A percentile compares a stretch with the other conserved stretches of the same genome.
These are phyloP conservation scores for Melipona beecheii DNA, from an alignment of 2,888 invertebrate genomes.

Conservation along the genomic window DNA sequence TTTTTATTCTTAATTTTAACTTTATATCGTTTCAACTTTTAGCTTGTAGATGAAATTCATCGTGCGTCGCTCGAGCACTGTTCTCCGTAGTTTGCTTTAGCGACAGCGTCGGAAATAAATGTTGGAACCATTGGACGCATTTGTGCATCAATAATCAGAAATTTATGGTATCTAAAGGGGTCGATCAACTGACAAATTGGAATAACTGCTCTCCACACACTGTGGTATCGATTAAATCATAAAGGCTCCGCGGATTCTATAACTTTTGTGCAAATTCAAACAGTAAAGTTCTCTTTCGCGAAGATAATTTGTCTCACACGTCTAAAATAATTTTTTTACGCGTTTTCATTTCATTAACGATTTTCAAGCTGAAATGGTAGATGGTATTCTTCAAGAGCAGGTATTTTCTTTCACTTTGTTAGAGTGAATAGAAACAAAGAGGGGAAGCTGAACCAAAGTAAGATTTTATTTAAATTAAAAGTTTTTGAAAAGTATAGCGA, in stretches of 20 bases:
- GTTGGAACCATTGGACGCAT: neutral
- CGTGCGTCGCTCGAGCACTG: no score
- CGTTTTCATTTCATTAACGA: neutral
- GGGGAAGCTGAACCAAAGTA: neutral
- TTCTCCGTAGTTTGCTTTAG: neutral
- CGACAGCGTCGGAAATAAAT: neutral
- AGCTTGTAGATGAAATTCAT: neutral
- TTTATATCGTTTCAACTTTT: neutral
- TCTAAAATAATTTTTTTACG: neutral
- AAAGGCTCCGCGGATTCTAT: neutral
- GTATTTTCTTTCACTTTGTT: no score
- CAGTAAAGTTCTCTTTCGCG: neutral
- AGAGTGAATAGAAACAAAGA: neutral
- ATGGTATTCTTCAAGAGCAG: no score
- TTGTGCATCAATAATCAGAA: conserved; percentile 14
- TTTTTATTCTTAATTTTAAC: neutral
- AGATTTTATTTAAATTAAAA: neutral
- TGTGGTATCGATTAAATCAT: neutral
- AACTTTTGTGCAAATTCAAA: neutral
- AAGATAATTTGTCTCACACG: neutral
- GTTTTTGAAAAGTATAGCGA: neutral
- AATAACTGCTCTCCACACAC: neutral
- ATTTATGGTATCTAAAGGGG: neutral
- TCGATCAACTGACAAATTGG: conserved; percentile 12
- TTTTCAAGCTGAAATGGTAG: neutral